Conservation (phyloP, 2,797 vertebrate genomes). For the Dallia pectoralis region DNA sequence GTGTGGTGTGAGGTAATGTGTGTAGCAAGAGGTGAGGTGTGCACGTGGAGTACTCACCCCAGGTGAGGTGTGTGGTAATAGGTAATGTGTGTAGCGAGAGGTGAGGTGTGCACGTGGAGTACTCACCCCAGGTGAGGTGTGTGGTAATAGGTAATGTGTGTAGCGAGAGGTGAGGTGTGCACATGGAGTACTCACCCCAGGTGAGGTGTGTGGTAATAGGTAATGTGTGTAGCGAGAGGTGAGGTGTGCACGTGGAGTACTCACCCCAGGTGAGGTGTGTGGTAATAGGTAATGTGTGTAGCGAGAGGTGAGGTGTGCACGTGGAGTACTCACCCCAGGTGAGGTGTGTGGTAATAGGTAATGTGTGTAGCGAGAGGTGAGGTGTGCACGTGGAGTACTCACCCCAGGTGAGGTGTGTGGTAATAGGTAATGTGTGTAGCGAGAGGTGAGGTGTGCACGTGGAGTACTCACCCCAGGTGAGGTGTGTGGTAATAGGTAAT, state of each 20-base stretch:
- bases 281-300: too few relatives aligned
- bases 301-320: neutral
- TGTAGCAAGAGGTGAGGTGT: neutral
- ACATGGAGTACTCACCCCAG: constrained; percentile 82
- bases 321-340: constrained; percentile 85
- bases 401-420: too few relatives aligned
- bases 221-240: neutral
- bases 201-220: too few relatives aligned
- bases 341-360: too few relatives aligned
- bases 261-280: too few relatives aligned
- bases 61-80: too few relatives aligned
- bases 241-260: neutral
- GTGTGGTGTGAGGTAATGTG: too few relatives aligned
- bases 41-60: constrained; percentile 78
- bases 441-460: neutral
- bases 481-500: too few relatives aligned
- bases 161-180: neutral
- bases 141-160: too few relatives aligned
- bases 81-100: neutral
- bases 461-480: constrained; percentile 87
- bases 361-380: neutral
- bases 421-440: too few relatives aligned
- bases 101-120: neutral
- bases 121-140: constrained; percentile 98
- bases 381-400: constrained; percentile 40